These are phyloP conservation scores for Ceratosolen fusciceps DNA, from an alignment of 1,140 invertebrate genomes.

Conservation along the genomic window DNA sequence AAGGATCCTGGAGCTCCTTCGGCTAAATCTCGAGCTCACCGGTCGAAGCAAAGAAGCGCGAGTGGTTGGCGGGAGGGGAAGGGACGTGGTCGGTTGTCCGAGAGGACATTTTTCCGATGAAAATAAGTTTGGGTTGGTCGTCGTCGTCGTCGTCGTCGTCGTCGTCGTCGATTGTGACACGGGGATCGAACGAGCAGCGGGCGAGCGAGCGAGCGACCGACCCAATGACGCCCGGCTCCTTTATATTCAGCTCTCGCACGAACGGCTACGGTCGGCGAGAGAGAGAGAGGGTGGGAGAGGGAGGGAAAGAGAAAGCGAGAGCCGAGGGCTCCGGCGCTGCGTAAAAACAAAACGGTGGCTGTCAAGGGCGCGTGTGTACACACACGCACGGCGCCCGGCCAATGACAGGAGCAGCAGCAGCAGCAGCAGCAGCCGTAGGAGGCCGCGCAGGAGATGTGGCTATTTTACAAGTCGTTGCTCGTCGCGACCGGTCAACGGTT, in stretches of 20 bases:
- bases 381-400: slow-evolving; percentile 35
- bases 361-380: slow-evolving; percentile 47
- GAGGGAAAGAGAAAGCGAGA: slow-evolving; percentile 5
- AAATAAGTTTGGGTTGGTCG: slow-evolving; percentile 37
- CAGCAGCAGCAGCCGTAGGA: too few species aligned
- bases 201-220: not conserved
- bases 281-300: not conserved
- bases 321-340: slow-evolving; percentile 18
- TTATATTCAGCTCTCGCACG: slow-evolving; percentile 39
- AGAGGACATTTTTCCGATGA: slow-evolving; percentile 20
- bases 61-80: too few species aligned
- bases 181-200: too few species aligned
- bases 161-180: too few species aligned
- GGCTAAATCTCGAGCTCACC: too few species aligned
- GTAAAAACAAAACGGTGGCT: slow-evolving; percentile 45
- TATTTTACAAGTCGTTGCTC: too few species aligned
- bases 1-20: too few species aligned
- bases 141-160: too few species aligned
- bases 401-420: slow-evolving; percentile 41
- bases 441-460: too few species aligned
- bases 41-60: too few species aligned
- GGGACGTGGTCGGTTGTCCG: not conserved
- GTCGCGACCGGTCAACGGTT: too few species aligned
- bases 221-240: slow-evolving; percentile 37
- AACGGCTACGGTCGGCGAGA: not conserved